Conservation (phyloP, 1,140 invertebrate species). For the Eriosoma lanigerum region DNA sequence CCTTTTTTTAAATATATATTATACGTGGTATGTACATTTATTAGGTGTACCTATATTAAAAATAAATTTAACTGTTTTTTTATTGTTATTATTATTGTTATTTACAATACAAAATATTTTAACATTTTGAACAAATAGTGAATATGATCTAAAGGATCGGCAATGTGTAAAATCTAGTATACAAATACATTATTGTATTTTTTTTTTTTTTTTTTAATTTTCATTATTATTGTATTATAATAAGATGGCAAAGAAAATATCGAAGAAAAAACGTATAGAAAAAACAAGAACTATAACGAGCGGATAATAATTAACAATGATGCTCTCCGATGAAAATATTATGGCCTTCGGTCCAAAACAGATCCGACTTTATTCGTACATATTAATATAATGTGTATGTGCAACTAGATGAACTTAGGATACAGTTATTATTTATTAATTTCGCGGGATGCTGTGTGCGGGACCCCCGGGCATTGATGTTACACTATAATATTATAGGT, state of each 20-base stretch:
- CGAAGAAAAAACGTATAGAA: not conserved
- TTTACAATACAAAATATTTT: too few relatives aligned
- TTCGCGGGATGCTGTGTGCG: conserved; percentile 31
- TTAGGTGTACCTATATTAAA: too few relatives aligned
- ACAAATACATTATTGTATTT: not conserved
- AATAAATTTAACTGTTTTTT: too few relatives aligned
- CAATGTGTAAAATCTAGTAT: too few relatives aligned
- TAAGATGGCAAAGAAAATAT: conserved; percentile 18
- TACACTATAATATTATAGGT: not conserved
- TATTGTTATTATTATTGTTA: too few relatives aligned
- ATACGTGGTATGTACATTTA: too few relatives aligned
- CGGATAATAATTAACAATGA: not conserved
- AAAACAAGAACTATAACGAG: not conserved
- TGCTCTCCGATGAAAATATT: not conserved
- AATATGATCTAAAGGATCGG: too few relatives aligned
- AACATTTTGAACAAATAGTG: too few relatives aligned
- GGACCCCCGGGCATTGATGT: conserved; percentile 10
- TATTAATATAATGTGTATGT: too few relatives aligned
- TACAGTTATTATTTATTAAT: conserved; percentile 39
- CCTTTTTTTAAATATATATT: too few relatives aligned
- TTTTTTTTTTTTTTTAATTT: too few relatives aligned
- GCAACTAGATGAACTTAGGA: too few relatives aligned
- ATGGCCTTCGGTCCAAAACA: conserved; percentile 34
- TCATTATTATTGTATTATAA: not conserved
- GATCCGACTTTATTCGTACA: not conserved